phyloP scores from a whole-genome alignment of 2,888 invertebrate genomes.

The Reticulitermes lucifugus region DNA sequence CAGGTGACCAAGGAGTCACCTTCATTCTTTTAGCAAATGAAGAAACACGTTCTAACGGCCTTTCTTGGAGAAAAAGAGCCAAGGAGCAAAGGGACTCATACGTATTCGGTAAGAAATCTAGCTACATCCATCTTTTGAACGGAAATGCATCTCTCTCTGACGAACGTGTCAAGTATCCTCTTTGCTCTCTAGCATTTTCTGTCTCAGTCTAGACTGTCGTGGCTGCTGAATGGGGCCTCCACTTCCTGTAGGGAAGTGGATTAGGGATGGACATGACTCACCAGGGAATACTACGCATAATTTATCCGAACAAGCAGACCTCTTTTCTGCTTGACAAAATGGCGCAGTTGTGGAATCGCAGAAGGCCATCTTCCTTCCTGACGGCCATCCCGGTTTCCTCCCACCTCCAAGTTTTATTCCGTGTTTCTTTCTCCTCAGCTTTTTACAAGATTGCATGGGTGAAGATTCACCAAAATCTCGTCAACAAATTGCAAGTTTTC shows the following conservation, averaged over 20 bases:
- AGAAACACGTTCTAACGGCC: background rate
- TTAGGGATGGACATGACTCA: constrained; percentile 42
- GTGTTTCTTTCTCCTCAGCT: background rate
- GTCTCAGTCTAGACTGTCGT: background rate
- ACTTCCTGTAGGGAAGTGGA: constrained; percentile 31
- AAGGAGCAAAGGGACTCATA: constrained; percentile 18
- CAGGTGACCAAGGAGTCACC: background rate
- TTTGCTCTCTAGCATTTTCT: background rate
- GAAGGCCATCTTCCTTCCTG: background rate
- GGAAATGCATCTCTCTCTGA: background rate
- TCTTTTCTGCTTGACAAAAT: background rate
- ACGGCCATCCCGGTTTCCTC: background rate
- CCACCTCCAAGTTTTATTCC: background rate
- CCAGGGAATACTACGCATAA: constrained; percentile 35
- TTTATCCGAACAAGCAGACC: constrained; percentile 11
- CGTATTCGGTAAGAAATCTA: constrained; percentile 28
- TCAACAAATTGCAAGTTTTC: constrained; percentile 18
- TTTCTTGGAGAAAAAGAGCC: background rate
- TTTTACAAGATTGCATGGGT: constrained; percentile 17
- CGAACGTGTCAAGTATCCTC: background rate
- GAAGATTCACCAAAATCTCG: background rate
- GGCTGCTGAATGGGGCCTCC: background rate
- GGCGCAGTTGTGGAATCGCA: background rate
- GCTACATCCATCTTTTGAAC: background rate
- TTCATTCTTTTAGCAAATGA: background rate